phyloP scores from a whole-genome alignment of 1,140 invertebrate species.

The Melipona quadrifasciata region DNA sequence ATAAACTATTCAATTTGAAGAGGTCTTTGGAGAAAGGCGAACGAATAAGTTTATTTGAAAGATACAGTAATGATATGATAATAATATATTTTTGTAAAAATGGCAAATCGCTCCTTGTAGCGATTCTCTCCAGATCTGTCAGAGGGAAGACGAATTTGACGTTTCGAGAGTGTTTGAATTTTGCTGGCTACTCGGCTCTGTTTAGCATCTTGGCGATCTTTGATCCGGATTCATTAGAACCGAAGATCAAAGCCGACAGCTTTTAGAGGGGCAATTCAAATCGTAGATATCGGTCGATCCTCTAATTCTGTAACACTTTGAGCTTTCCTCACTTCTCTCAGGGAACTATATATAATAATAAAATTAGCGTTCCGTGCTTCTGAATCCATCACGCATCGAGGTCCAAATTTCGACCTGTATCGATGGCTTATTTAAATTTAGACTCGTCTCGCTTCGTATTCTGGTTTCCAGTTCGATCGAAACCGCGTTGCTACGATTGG shows the following conservation, averaged over 20 bases:
- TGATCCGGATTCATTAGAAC: neutral
- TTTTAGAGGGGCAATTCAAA: neutral
- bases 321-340: neutral
- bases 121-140: neutral
- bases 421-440: neutral
- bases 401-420: neutral
- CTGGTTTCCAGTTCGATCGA: neutral
- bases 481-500: no score
- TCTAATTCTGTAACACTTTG: neutral
- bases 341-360: constrained; percentile 8
- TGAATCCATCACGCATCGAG: constrained; percentile 5
- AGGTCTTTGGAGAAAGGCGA: neutral
- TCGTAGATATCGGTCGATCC: constrained; percentile 7
- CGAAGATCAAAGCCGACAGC: neutral
- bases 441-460: neutral
- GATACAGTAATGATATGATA: neutral
- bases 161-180: neutral
- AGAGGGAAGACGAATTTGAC: neutral
- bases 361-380: neutral
- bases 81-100: neutral
- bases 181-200: no score
- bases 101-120: neutral
- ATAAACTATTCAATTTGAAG: neutral
- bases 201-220: neutral
- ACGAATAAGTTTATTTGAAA: neutral